These are phyloP conservation scores for Dicentrarchus labrax DNA, from an alignment of 2,113 vertebrate species.

Conservation along the genomic window DNA sequence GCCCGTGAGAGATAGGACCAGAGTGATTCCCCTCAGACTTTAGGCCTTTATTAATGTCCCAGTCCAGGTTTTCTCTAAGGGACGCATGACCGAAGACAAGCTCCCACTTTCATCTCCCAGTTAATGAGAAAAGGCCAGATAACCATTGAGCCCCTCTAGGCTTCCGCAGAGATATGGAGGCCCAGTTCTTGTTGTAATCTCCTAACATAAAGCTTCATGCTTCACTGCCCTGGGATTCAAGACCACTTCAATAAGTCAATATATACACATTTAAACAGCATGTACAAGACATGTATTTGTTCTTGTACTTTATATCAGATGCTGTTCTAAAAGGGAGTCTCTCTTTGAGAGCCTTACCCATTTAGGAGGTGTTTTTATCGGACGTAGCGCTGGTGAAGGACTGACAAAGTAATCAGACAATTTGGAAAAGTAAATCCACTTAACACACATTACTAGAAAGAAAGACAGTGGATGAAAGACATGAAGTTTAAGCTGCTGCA, in stretches of 20 bases:
- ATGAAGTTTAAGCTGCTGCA: neutral
- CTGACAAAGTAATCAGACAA: neutral
- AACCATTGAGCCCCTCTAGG: constrained; percentile 70
- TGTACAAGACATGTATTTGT: constrained; percentile 57
- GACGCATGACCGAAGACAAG: constrained; percentile 68
- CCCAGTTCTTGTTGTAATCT: constrained; percentile 65
- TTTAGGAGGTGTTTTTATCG: constrained; percentile 9
- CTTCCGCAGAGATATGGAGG: constrained; percentile 62
- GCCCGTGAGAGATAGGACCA: constrained; percentile 53
- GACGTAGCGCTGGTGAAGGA: neutral
- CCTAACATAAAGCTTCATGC: constrained; percentile 57
- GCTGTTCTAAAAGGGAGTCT: neutral
- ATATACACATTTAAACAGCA: constrained; percentile 71
- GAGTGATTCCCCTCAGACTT: constrained; percentile 68
- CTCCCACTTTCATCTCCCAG: constrained; percentile 72
- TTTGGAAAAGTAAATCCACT: constrained; percentile 13
- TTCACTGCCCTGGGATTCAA: constrained; percentile 52
- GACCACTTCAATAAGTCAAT: constrained; percentile 71
- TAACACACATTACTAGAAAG: neutral
- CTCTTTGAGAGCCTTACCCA: neutral
- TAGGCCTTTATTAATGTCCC: constrained; percentile 74
- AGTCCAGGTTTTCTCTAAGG: constrained; percentile 74
- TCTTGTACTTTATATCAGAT: constrained; percentile 45
- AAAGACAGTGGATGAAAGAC: neutral
- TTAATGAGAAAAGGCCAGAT: constrained; percentile 82